These are phyloP conservation scores for Etheostoma cragini DNA, from an alignment of 2,113 vertebrate genomes.

Conservation along the genomic window DNA sequence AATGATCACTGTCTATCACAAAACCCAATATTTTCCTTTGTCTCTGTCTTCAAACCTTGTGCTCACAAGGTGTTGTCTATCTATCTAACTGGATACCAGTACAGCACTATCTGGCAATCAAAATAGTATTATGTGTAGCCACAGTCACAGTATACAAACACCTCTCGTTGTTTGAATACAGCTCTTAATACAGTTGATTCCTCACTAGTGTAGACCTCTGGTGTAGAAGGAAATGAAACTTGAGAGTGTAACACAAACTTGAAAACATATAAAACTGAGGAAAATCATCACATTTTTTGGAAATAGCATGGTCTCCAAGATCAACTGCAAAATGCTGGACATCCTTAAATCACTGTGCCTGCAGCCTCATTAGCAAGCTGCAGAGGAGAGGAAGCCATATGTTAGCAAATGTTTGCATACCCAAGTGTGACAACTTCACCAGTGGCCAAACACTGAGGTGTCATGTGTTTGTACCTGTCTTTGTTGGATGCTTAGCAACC, in stretches of 20 bases:
- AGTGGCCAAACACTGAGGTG: slow-evolving; percentile 56
- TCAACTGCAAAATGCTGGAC: slow-evolving; percentile 36
- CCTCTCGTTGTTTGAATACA: slow-evolving; percentile 30
- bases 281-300: slow-evolving; percentile 47
- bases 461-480: slow-evolving; percentile 58
- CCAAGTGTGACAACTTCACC: slow-evolving; percentile 60
- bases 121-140: slow-evolving; percentile 17
- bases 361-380: slow-evolving; percentile 59
- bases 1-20: neutral
- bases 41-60: slow-evolving; percentile 4
- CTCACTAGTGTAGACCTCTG: slow-evolving; percentile 34
- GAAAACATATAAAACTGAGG: slow-evolving; percentile 9
- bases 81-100: slow-evolving; percentile 1
- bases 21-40: slow-evolving; percentile 8
- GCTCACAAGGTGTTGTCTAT: slow-evolving; percentile 19
- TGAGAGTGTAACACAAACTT: slow-evolving; percentile 46
- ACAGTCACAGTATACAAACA: slow-evolving; percentile 35
- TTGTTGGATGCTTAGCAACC: slow-evolving; percentile 62
- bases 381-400: slow-evolving; percentile 47
- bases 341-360: slow-evolving; percentile 42
- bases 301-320: slow-evolving; percentile 39
- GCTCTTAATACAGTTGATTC: slow-evolving; percentile 20
- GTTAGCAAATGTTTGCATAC: slow-evolving; percentile 65
- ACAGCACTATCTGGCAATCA: slow-evolving; percentile 22
- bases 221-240: slow-evolving; percentile 39